Conservation (phyloP, 1,140 invertebrate species). For the Ostrea denselamellosa region DNA sequence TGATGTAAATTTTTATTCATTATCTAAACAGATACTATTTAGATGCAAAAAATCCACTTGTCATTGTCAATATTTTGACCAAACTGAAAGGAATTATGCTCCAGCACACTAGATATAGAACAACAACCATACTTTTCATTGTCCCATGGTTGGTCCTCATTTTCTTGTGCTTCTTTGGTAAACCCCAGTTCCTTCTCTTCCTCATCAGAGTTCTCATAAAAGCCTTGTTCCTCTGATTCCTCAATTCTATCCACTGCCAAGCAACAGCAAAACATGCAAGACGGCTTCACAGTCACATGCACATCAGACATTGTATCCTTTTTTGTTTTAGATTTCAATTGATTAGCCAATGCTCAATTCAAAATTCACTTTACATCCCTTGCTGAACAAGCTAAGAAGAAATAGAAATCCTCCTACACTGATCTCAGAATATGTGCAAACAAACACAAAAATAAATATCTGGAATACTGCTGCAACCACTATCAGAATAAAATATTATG, state of each 20-base stretch:
- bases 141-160: neutral
- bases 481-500: neutral
- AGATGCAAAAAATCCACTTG: too few species aligned
- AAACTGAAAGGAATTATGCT: neutral
- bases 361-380: too few species aligned
- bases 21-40: too few species aligned
- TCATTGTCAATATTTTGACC: neutral
- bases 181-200: conserved; percentile 16
- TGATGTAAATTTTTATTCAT: too few species aligned
- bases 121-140: neutral
- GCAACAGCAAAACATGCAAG: neutral
- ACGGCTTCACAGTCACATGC: conserved; percentile 1
- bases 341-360: too few species aligned
- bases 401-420: too few species aligned
- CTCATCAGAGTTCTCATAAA: neutral
- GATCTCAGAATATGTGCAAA: too few species aligned
- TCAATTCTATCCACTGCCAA: neutral
- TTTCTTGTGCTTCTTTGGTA: neutral
- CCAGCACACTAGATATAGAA: neutral
- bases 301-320: neutral
- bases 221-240: neutral
- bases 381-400: too few species aligned
- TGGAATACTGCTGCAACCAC: neutral
- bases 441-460: neutral
- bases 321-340: neutral